These are phyloP conservation scores for Tachina fera DNA, from an alignment of 2,888 invertebrate species.

Conservation along the genomic window DNA sequence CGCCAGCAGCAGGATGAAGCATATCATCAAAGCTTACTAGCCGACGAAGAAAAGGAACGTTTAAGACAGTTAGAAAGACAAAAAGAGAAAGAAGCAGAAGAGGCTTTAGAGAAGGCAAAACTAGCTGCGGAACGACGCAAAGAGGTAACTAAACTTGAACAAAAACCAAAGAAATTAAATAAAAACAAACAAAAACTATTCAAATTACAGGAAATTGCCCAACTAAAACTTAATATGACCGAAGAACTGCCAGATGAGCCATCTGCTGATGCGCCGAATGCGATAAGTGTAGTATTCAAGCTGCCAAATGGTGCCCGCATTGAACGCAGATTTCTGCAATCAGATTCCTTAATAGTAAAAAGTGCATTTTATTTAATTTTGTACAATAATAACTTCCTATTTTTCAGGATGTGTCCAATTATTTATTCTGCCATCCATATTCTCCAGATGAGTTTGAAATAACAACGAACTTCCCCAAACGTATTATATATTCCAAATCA, in stretches of 20 bases:
- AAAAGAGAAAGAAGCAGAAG: slow-evolving; percentile 84
- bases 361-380: slow-evolving; percentile 14
- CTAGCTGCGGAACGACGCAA: slow-evolving; percentile 84
- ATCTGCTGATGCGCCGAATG: slow-evolving; percentile 86
- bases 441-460: slow-evolving; percentile 97
- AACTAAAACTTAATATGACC: slow-evolving; percentile 87
- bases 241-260: slow-evolving; percentile 90
- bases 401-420: slow-evolving; percentile 95
- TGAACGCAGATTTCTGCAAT: slow-evolving; percentile 92
- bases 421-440: slow-evolving; percentile 96
- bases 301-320: slow-evolving; percentile 94
- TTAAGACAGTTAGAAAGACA: slow-evolving; percentile 86
- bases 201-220: slow-evolving; percentile 84
- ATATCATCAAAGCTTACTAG: slow-evolving; percentile 93
- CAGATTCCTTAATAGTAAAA: slow-evolving; percentile 91
- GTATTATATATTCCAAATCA: slow-evolving; percentile 86
- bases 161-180: background rate
- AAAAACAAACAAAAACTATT: background rate
- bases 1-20: slow-evolving; percentile 97
- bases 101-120: slow-evolving; percentile 83
- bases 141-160: slow-evolving; percentile 76
- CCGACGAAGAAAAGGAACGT: slow-evolving; percentile 97
- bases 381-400: slow-evolving; percentile 58
- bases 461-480: slow-evolving; percentile 96
- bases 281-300: slow-evolving; percentile 94